These are phyloP conservation scores for Gonioctena quinquepunctata DNA, from an alignment of 1,140 invertebrate genomes.

Conservation along the genomic window DNA sequence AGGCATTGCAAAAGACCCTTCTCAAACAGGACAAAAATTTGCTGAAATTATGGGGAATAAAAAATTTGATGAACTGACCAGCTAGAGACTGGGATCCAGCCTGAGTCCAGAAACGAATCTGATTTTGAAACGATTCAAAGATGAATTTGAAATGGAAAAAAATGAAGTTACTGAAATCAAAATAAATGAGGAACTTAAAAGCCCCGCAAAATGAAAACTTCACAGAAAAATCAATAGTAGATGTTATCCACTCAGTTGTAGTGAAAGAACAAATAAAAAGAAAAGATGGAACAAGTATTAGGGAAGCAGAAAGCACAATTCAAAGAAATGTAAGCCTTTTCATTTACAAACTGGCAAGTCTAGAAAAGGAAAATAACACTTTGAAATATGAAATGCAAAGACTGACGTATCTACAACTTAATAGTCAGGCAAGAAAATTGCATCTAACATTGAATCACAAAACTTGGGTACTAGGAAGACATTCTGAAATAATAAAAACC, in stretches of 20 bases:
- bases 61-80: background rate
- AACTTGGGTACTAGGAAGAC: no score
- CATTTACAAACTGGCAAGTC: no score
- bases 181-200: background rate
- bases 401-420: no score
- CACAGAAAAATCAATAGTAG: background rate
- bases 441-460: no score
- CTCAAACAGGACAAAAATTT: background rate
- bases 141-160: background rate
- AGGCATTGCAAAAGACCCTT: background rate
- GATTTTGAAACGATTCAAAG: background rate
- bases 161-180: background rate
- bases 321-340: no score
- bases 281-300: no score
- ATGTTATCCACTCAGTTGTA: background rate
- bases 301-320: no score
- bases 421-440: no score
- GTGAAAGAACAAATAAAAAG: no score
- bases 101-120: background rate
- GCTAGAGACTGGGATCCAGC: background rate
- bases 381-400: no score
- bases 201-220: background rate
- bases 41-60: background rate
- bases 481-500: no score
- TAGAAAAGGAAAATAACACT: no score